Evolutionary conservation across 2,888 invertebrate species (phyloP).

Genomic region (Baccha elongata): DNA sequence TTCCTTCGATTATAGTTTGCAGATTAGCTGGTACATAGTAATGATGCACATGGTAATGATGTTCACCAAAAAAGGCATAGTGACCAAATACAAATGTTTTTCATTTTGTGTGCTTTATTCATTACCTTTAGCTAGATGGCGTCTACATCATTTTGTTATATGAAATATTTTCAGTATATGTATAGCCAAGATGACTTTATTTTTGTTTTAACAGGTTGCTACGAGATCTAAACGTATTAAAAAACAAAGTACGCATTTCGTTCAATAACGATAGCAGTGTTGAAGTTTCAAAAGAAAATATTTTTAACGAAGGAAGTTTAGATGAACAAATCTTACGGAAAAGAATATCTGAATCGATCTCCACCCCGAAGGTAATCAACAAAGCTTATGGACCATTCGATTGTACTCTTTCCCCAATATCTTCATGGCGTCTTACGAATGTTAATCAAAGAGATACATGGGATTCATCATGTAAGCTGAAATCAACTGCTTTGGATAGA

Average conservation of each 20-base stretch:
- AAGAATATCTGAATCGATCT: conserved; percentile 69
- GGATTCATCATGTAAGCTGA: conserved; percentile 46
- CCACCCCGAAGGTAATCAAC: conserved; percentile 76
- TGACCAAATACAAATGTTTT: no score
- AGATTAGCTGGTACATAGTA: no score
- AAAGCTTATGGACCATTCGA: conserved; percentile 75
- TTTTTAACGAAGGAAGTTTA: conserved; percentile 9
- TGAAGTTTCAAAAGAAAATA: conserved; percentile 76
- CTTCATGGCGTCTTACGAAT: conserved; percentile 72
- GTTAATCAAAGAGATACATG: conserved; percentile 19
- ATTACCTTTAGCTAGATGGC: no score
- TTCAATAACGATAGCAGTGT: conserved; percentile 79
- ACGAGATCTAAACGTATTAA: conserved; percentile 77
- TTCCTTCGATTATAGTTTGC: no score
- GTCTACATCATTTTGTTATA: no score
- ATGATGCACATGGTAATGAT: no score
- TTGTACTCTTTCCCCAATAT: conserved; percentile 79
- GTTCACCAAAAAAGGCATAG: no score
- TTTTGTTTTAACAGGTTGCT: conserved; percentile 74
- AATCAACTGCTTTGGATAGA: background rate
- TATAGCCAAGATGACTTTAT: no score
- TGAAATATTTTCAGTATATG: no score
- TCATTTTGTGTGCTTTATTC: no score
- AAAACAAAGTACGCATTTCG: conserved; percentile 77
- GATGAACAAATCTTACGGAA: background rate